Evolutionary conservation across 2,113 vertebrate species (phyloP).

Genomic region (Phoenicopterus ruber): DNA sequence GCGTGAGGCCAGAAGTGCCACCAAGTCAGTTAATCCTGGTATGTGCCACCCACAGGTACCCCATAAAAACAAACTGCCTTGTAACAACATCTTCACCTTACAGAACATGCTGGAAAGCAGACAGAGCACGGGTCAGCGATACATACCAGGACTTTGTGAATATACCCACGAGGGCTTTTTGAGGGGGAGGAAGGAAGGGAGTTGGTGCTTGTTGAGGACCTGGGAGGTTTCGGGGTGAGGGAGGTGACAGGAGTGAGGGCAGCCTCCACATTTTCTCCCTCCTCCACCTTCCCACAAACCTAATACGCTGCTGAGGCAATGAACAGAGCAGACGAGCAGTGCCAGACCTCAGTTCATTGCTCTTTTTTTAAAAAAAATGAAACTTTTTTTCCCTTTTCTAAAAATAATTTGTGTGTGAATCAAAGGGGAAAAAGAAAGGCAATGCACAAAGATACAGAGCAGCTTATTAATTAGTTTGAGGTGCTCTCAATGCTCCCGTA

Average conservation of each 20-base stretch:
- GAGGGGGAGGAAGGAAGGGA: background rate
- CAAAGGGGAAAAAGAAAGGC: conserved; percentile 38
- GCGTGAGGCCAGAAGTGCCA: background rate
- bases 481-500: conserved; percentile 1
- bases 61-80: background rate
- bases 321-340: background rate
- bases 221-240: background rate
- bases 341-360: background rate
- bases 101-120: background rate
- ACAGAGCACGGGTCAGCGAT: background rate
- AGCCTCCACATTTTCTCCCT: background rate
- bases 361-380: background rate
- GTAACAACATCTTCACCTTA: background rate
- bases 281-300: background rate
- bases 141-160: background rate
- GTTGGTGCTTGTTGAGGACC: background rate
- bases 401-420: conserved; percentile 43
- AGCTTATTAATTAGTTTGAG: conserved; percentile 50
- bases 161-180: background rate
- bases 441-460: conserved; percentile 31
- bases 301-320: background rate
- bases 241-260: background rate
- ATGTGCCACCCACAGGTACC: background rate
- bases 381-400: conserved; percentile 14
- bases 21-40: background rate